Base-by-base conservation (phyloP, 2,888 invertebrate genomes). In the Blomia tropicalis region DNA sequence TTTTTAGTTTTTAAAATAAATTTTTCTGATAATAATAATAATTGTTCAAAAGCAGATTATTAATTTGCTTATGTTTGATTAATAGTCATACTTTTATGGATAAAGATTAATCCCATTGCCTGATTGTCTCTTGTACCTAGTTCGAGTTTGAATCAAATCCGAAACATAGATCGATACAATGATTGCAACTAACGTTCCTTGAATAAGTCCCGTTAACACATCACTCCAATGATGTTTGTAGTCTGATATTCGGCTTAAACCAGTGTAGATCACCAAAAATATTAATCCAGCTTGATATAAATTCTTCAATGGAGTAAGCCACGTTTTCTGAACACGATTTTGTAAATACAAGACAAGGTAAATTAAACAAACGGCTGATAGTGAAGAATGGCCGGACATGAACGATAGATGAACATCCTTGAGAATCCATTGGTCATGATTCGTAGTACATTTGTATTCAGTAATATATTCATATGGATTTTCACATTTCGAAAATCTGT, bases 171-270 rank as follows among this genome's bases (percentile, higher is more conserved):
- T 17, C 14, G 41, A 14, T n/a, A 41, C 41, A 14, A 41, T 17
- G n/a, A 41, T 41, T 41, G 76, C 76, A 4, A 74, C 70, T n/a
- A 71, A 41, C 11, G 71, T 67, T 41, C 79, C 79, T 64, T 79
- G 73, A 41, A 78, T 60, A 25, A 73, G 72, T 0, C 96, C 96
- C 59, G 83, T 83, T 31, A 95, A 77, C 1, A 95, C 95, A 75
- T 96, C 96, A 71, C 88, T 91, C 89, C 92, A 93, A 72, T 96
- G 95, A 75, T 96, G 95, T 73, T 95, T 95, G 78, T 95, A 90
- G 77, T 96, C 88, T 0, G 89, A 89, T 41, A 96, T 82, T 36
- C 95, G 80, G 1, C 89, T 85, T 77, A 93, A 79, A n/a, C 85
- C 83, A 11, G 87, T 88, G 74, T 82, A 87, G 81, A 86, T 83